phyloP scores from a whole-genome alignment of 2,888 invertebrate genomes.

The Drosophila nigricruria region DNA sequence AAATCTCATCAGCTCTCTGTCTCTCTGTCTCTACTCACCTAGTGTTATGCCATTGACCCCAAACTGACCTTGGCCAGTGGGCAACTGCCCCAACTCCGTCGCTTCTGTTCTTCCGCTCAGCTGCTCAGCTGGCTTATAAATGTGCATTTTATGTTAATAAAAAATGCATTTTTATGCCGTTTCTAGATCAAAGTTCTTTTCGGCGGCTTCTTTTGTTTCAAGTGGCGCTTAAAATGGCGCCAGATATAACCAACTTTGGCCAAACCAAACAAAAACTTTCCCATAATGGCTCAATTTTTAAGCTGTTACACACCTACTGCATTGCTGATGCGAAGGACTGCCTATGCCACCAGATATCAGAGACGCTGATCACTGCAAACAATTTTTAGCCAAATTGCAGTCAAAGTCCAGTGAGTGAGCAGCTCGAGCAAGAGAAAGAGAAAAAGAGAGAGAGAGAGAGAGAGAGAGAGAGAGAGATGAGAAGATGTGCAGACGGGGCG shows the following conservation, averaged over 20 bases:
- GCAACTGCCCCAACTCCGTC: conserved; percentile 7
- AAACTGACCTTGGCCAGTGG: conserved; percentile 64
- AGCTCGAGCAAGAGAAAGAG: neutral
- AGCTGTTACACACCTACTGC: conserved; percentile 61
- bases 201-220: conserved; percentile 55
- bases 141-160: conserved; percentile 65
- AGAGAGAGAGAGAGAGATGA: conserved; percentile 12
- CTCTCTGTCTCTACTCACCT: conserved; percentile 37
- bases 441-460: conserved; percentile 2
- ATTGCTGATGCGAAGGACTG: conserved; percentile 28
- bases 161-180: conserved; percentile 55
- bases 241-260: conserved; percentile 29
- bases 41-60: conserved; percentile 69
- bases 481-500: conserved; percentile 56
- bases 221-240: conserved; percentile 81
- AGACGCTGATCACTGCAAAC: conserved; percentile 68
- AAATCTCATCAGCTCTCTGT: conserved; percentile 36
- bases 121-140: conserved; percentile 48
- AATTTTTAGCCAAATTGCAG: conserved; percentile 84
- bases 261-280: conserved; percentile 25
- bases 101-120: conserved; percentile 13
- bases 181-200: conserved; percentile 51
- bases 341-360: conserved; percentile 53
- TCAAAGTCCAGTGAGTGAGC: conserved; percentile 27
- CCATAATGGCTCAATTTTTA: conserved; percentile 82